Conservation (phyloP, 2,797 vertebrate genomes). For the Eulemur coronatus region DNA sequence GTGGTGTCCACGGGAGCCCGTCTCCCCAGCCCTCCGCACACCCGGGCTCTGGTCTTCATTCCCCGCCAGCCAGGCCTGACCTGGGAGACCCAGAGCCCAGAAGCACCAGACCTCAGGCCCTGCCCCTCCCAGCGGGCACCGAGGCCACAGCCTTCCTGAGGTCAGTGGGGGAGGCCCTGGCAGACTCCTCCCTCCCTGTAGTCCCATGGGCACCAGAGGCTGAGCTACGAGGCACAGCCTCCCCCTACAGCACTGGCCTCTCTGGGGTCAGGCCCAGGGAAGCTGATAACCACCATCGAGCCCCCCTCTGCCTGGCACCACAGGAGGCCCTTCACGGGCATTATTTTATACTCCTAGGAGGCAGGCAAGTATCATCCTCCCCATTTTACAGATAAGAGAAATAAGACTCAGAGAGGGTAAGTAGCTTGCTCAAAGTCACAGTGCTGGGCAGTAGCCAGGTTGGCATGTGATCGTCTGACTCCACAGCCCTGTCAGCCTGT, state of each 20-base stretch:
- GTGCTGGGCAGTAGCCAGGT: neutral
- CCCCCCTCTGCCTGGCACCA: neutral
- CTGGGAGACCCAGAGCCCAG: neutral
- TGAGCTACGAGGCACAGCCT: neutral
- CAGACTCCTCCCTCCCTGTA: neutral
- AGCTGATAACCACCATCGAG: neutral
- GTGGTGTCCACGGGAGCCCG: neutral
- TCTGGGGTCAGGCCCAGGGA: neutral
- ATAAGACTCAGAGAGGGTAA: neutral
- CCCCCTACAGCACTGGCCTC: neutral
- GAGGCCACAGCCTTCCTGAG: neutral
- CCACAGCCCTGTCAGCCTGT: neutral
- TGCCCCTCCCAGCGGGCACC: rapidly evolving
- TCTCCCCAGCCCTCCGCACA: neutral
- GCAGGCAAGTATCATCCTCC: neutral
- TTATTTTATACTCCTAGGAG: neutral
- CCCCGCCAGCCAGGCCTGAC: neutral
- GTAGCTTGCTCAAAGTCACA: neutral
- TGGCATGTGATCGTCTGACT: neutral
- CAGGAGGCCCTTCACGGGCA: rapidly evolving
- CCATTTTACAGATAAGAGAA: neutral
- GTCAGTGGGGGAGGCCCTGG: rapidly evolving
- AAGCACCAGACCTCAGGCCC: neutral
- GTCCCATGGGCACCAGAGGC: neutral
- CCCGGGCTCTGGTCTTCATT: neutral